Evolutionary conservation across 2,888 invertebrate genomes (phyloP), one percentile per base, ranked within the genome.

Genomic region (Spatulosminthurus flaviceps): DNA sequence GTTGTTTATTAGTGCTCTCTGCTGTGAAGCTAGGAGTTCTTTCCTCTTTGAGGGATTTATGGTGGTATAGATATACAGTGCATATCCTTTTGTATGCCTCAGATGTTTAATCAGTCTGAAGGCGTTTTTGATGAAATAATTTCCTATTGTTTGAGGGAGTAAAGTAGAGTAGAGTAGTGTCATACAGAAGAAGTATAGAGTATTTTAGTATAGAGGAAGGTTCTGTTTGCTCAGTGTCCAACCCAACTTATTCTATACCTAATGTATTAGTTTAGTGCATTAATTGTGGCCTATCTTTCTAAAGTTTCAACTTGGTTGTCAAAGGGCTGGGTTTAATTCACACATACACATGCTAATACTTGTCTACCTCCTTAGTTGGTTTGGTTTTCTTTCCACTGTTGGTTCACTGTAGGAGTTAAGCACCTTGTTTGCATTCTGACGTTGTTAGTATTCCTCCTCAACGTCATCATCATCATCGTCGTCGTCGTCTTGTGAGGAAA

Each of bases 301-400:
- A 51, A 16, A 9, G 19, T 51, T 51, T 51, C 51, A 51, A 19
- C 7, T 51, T 2, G n/a, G 16, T 51, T 51, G 51, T 51, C 51
- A 51, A 51, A 51, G 51, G 51, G 51, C 16, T 51, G 51, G 51
- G 51, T 51, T n/a, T n/a, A n/a, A n/a, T n/a, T n/a, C n/a, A n/a
- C n/a, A n/a, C n/a, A n/a, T n/a, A n/a, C n/a, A 51, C 19, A n/a
- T 13, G 51, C 51, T 51, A n/a, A n/a, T n/a, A 51, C 51, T 51
- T 51, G 51, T 51, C n/a, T 51, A 51, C 51, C 51, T 51, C 51
- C 51, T 51, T 51, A 51, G 51, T 51, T 51, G 51, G 51, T 51
- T 19, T 51, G 51, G 51, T 51, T 51, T 51, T n/a, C 51, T 51
- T 51, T 51, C 9, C 19, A 51, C 41, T 41, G 7, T 13, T 51